These are phyloP conservation scores for Aphis craccivora DNA, from an alignment of 1,140 invertebrate species.

Conservation along the genomic window DNA sequence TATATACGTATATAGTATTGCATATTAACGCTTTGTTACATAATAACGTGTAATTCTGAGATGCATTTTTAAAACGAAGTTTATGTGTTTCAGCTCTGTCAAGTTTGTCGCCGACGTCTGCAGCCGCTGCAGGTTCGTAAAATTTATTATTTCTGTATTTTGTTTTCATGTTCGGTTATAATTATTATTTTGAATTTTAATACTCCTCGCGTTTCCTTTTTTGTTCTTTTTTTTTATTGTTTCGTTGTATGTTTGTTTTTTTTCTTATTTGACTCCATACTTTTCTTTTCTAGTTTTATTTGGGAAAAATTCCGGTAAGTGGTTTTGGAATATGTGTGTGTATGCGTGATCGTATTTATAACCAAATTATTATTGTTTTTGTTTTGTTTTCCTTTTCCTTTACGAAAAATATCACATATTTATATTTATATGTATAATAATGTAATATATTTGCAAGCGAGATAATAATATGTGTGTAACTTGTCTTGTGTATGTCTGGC, in stretches of 20 bases:
- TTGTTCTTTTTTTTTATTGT: neutral
- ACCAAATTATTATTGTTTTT: neutral
- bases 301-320: slow-evolving; percentile 54
- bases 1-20: neutral
- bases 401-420: neutral
- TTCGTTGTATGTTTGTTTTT: slow-evolving; percentile 41
- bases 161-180: neutral
- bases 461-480: neutral
- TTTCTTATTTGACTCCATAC: slow-evolving; percentile 36
- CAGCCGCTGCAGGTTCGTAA: slow-evolving; percentile 59
- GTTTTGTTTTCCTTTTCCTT: neutral
- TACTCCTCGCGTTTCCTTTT: neutral
- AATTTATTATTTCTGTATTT: slow-evolving; percentile 18
- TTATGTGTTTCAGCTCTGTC: slow-evolving; percentile 61
- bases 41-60: neutral
- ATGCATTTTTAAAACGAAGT: neutral
- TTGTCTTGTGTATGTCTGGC: neutral
- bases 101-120: slow-evolving; percentile 60
- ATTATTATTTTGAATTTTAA: slow-evolving; percentile 20
- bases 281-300: slow-evolving; percentile 58
- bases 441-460: neutral
- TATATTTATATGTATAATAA: neutral
- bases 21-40: slow-evolving; percentile 7
- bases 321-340: neutral
- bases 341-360: neutral